These are phyloP conservation scores for Ptychoptera albimana DNA, from an alignment of 2,888 invertebrate species.

Conservation along the genomic window DNA sequence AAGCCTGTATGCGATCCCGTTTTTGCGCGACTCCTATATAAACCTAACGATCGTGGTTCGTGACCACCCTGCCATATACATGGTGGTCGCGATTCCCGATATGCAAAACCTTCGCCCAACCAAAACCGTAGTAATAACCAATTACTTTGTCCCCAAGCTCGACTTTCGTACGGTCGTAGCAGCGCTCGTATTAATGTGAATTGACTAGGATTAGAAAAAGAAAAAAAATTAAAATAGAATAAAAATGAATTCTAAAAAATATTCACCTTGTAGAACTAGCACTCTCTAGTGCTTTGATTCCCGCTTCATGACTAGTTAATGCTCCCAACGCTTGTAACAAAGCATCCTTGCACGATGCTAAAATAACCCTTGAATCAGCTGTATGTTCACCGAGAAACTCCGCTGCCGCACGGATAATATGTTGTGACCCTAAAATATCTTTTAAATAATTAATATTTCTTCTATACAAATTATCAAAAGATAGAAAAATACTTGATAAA, in stretches of 20 bases:
- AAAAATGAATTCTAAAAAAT: background rate
- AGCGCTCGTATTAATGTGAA: conserved; percentile 48
- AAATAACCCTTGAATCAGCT: conserved; percentile 55
- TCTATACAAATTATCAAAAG: too few species aligned
- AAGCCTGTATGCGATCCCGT: conserved; percentile 29
- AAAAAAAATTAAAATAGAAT: background rate
- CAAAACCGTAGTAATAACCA: conserved; percentile 71
- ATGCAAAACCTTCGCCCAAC: conserved; percentile 72
- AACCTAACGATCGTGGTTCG: conserved; percentile 19
- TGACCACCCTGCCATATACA: conserved; percentile 36
- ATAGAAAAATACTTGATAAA: conserved; percentile 12
- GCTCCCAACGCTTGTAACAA: conserved; percentile 61
- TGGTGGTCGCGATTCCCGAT: conserved; percentile 43
- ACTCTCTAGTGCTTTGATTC: conserved; percentile 53
- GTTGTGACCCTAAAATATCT: conserved; percentile 35
- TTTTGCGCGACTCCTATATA: conserved; percentile 25
- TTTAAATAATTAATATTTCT: conserved; percentile 9
- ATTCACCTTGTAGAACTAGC: conserved; percentile 35
- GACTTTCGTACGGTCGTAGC: conserved; percentile 61
- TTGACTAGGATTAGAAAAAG: conserved; percentile 30
- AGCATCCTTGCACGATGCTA: conserved; percentile 59
- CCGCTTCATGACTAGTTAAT: conserved; percentile 55
- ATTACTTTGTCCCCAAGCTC: conserved; percentile 72
- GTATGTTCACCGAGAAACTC: conserved; percentile 61
- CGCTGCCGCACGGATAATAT: conserved; percentile 44